These are phyloP conservation scores for Caenorhabditis drosophilae DNA, from an alignment of 2,888 invertebrate species.

Conservation along the genomic window DNA sequence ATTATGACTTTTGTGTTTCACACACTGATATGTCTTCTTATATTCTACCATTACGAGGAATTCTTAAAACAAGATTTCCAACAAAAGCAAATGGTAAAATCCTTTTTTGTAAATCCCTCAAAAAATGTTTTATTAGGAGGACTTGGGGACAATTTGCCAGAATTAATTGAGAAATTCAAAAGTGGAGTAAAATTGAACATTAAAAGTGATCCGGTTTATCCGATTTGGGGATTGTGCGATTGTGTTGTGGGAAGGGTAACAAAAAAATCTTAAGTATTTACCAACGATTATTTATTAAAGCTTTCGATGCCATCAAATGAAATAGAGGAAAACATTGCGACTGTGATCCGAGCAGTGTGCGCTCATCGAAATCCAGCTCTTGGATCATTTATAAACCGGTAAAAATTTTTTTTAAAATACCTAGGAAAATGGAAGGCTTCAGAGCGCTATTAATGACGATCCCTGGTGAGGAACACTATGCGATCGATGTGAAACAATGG, in stretches of 20 bases:
- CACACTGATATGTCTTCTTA: slow-evolving; percentile 60
- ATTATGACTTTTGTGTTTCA: slow-evolving; percentile 68
- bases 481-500: slow-evolving; percentile 59
- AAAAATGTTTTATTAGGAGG: slow-evolving; percentile 45
- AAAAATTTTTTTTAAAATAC: neutral
- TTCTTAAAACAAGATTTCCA: slow-evolving; percentile 65
- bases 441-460: slow-evolving; percentile 60
- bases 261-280: neutral
- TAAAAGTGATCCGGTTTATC: slow-evolving; percentile 60
- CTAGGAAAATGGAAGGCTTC: neutral
- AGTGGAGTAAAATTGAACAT: slow-evolving; percentile 63
- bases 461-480: slow-evolving; percentile 55
- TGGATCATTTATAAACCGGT: slow-evolving; percentile 65
- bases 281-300: slow-evolving; percentile 21
- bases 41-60: slow-evolving; percentile 64
- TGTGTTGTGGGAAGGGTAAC: slow-evolving; percentile 61
- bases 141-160: slow-evolving; percentile 60
- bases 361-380: slow-evolving; percentile 63
- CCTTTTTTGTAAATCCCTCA: too few species aligned
- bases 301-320: slow-evolving; percentile 61
- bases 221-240: slow-evolving; percentile 64
- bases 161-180: slow-evolving; percentile 61
- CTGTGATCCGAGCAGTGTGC: slow-evolving; percentile 58
- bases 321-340: slow-evolving; percentile 62
- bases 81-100: slow-evolving; percentile 60